Conservation (phyloP, 2,888 invertebrate genomes). For the Adelphocoris suturalis region DNA sequence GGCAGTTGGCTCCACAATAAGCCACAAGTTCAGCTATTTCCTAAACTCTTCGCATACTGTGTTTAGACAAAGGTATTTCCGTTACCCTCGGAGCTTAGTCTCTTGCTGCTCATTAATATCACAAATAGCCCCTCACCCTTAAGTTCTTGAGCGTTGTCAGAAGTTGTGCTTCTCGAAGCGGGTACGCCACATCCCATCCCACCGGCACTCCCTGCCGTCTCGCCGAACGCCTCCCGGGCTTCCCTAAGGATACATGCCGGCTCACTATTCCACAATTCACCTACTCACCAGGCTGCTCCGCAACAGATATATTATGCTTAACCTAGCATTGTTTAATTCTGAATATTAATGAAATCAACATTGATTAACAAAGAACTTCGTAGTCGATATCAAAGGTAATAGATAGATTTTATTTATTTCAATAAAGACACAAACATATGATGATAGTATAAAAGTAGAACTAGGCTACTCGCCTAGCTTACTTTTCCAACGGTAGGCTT, state of each 20-base stretch:
- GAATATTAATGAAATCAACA: too few species aligned
- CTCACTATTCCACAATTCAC: background rate
- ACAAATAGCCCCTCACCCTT: background rate
- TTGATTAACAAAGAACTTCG: too few species aligned
- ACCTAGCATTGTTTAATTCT: too few species aligned
- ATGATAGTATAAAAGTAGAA: too few species aligned
- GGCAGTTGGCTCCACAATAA: background rate
- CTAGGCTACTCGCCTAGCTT: too few species aligned
- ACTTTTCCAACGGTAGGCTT: too few species aligned
- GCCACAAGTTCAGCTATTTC: background rate
- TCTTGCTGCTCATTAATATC: slow-evolving; percentile 1
- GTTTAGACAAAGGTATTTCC: slow-evolving; percentile 24
- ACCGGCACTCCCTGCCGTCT: background rate
- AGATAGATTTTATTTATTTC: too few species aligned
- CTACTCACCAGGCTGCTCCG: too few species aligned
- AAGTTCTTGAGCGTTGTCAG: slow-evolving; percentile 14
- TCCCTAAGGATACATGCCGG: background rate
- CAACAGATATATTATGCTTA: too few species aligned
- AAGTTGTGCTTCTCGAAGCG: background rate
- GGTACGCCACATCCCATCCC: background rate
- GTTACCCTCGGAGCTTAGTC: background rate
- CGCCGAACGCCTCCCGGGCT: background rate
- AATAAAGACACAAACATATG: too few species aligned
- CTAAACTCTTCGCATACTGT: background rate
- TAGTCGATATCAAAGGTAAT: too few species aligned